Evolutionary conservation across 2,113 vertebrate genomes (phyloP).

Genomic region (Apistogramma diplotaenia): DNA sequence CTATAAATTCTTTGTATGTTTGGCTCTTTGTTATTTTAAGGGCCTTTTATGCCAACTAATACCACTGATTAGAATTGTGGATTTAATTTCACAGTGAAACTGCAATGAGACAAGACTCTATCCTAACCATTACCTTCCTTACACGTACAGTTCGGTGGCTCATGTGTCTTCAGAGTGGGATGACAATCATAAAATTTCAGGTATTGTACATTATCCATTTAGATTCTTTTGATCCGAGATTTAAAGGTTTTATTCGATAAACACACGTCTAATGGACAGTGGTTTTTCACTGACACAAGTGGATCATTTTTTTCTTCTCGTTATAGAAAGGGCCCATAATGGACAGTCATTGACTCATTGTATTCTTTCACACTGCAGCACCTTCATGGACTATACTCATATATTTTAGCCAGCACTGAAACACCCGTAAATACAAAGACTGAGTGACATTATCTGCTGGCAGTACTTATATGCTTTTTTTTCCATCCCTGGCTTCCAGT

Average conservation of each 20-base stretch:
- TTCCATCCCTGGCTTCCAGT: slow-evolving; percentile 39
- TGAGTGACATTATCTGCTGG: slow-evolving; percentile 70
- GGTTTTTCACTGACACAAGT: neutral
- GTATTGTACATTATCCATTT: neutral
- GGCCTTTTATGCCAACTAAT: neutral
- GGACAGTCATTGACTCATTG: slow-evolving; percentile 1
- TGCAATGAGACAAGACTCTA: neutral
- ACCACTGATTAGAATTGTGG: neutral
- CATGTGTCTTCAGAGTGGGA: neutral
- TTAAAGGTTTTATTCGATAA: neutral
- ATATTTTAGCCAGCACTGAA: slow-evolving; percentile 45
- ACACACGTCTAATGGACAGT: slow-evolving; percentile 14
- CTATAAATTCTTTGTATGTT: neutral
- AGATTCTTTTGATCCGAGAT: neutral
- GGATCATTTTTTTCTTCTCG: neutral
- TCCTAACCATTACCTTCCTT: neutral
- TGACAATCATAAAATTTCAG: neutral
- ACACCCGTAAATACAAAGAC: slow-evolving; percentile 53
- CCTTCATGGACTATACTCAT: slow-evolving; percentile 46
- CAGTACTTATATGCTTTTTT: slow-evolving; percentile 42
- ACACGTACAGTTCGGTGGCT: neutral
- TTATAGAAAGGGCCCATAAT: slow-evolving; percentile 43
- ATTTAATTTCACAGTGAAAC: neutral
- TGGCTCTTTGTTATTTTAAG: neutral
- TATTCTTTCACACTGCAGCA: slow-evolving; percentile 11